These are phyloP conservation scores for Lepidotrigona ventralis DNA, from an alignment of 1,140 invertebrate species.

Conservation along the genomic window DNA sequence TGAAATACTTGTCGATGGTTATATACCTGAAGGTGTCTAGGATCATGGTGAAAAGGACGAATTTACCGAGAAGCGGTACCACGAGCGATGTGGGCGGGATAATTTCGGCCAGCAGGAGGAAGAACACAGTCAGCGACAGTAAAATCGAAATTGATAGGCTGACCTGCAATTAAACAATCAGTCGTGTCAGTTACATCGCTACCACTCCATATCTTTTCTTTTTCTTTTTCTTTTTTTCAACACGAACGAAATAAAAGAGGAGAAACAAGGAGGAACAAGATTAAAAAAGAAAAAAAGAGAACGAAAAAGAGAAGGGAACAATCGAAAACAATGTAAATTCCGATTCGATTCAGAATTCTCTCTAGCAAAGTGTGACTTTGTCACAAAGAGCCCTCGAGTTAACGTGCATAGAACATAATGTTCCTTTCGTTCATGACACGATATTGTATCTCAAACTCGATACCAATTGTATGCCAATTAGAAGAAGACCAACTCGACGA, in stretches of 20 bases:
- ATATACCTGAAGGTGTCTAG: slow-evolving; percentile 96
- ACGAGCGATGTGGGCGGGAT: slow-evolving; percentile 99
- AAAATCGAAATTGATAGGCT: slow-evolving; percentile 99
- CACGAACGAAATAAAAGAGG: neutral
- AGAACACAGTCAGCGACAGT: slow-evolving; percentile 99
- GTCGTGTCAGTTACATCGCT: neutral
- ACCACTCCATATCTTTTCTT: neutral
- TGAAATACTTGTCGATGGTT: slow-evolving; percentile 29
- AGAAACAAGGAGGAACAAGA: neutral
- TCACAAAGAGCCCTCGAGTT: slow-evolving; percentile 27
- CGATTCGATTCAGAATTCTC: slow-evolving; percentile 17
- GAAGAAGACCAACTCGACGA: neutral
- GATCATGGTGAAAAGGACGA: slow-evolving; percentile 99
- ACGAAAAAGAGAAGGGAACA: neutral
- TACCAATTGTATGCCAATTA: neutral
- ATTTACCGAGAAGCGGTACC: slow-evolving; percentile 98
- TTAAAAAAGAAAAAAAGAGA: too few relatives aligned
- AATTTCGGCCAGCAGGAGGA: slow-evolving; percentile 98
- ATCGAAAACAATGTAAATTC: neutral
- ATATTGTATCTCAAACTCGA: slow-evolving; percentile 17
- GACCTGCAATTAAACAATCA: slow-evolving; percentile 82
- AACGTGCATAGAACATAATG: slow-evolving; percentile 43
- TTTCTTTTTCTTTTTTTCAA: neutral
- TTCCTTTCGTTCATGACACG: slow-evolving; percentile 20
- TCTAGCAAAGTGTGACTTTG: neutral